phyloP scores from a whole-genome alignment of 2,113 vertebrate genomes.

The Alethe diademata region DNA sequence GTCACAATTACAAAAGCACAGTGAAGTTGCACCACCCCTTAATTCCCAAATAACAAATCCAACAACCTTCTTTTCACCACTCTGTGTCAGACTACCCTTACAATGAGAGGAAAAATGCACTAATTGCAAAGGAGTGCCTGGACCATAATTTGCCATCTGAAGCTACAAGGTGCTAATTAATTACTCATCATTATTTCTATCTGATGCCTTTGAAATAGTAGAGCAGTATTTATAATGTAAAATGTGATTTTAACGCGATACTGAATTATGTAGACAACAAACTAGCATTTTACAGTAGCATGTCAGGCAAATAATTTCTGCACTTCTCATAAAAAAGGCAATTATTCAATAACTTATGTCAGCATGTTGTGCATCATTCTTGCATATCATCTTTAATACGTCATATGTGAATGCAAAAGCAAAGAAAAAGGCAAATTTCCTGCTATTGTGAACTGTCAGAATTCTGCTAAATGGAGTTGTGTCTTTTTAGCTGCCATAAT shows the following conservation, averaged over 20 bases:
- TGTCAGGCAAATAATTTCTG: not conserved
- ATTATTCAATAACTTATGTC: not conserved
- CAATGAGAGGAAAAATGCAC: not conserved
- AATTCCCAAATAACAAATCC: not conserved
- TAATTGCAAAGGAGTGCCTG: not conserved
- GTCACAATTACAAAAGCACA: not conserved
- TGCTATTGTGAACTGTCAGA: not conserved
- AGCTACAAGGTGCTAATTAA: not conserved
- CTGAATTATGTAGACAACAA: not conserved
- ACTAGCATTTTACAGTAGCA: not conserved
- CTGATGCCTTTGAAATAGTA: not conserved
- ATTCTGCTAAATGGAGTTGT: not conserved
- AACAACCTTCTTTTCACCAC: not conserved
- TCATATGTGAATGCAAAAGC: not conserved
- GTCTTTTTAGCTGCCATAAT: not conserved
- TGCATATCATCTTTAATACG: not conserved
- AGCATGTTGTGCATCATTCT: not conserved
- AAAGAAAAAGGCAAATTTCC: not conserved
- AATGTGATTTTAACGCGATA: not conserved
- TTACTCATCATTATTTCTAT: not conserved
- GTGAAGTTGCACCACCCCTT: not conserved
- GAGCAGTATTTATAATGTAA: not conserved
- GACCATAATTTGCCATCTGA: not conserved
- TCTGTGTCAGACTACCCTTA: not conserved
- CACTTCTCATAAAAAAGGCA: not conserved